A percentile compares a stretch with the other conserved stretches of the same genome.
Conservation (phyloP, 2,888 invertebrate species). For the Altica lythri region DNA sequence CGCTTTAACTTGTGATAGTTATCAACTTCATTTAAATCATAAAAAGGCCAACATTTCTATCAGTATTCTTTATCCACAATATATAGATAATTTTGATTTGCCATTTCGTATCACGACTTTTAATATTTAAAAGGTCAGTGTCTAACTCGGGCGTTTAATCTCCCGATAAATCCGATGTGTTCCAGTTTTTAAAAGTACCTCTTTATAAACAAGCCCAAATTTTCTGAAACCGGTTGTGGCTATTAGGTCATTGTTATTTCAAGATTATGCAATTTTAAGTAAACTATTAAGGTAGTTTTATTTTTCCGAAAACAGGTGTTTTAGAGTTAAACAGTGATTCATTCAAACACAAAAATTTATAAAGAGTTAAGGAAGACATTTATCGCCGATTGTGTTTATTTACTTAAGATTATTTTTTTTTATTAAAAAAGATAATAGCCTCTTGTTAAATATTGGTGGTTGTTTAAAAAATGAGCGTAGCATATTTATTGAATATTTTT, state of each 20-base stretch:
- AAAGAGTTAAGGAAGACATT: too few relatives aligned
- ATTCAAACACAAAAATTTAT: too few relatives aligned
- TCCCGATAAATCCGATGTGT: slow-evolving; percentile 20
- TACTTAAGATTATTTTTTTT: too few relatives aligned
- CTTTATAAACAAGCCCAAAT: slow-evolving; percentile 24
- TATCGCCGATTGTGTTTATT: too few relatives aligned
- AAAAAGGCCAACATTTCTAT: neutral
- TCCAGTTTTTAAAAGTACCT: slow-evolving; percentile 27
- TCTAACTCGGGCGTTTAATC: slow-evolving; percentile 7
- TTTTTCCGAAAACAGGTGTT: neutral
- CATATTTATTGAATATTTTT: too few relatives aligned
- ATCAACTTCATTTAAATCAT: neutral
- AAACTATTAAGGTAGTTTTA: slow-evolving; percentile 14
- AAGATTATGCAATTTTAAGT: slow-evolving; percentile 28
- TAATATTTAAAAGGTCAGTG: slow-evolving; percentile 5
- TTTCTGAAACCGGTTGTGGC: slow-evolving; percentile 29
- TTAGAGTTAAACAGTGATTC: too few relatives aligned
- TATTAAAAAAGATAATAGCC: too few relatives aligned
- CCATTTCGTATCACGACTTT: neutral
- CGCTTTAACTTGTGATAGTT: too few relatives aligned
- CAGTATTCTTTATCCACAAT: too few relatives aligned
- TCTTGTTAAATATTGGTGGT: too few relatives aligned
- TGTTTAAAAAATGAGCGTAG: too few relatives aligned
- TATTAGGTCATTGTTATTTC: slow-evolving; percentile 36
- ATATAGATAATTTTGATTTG: too few relatives aligned